Conservation (phyloP, 2,888 invertebrate genomes). For the Griposia aprilina region DNA sequence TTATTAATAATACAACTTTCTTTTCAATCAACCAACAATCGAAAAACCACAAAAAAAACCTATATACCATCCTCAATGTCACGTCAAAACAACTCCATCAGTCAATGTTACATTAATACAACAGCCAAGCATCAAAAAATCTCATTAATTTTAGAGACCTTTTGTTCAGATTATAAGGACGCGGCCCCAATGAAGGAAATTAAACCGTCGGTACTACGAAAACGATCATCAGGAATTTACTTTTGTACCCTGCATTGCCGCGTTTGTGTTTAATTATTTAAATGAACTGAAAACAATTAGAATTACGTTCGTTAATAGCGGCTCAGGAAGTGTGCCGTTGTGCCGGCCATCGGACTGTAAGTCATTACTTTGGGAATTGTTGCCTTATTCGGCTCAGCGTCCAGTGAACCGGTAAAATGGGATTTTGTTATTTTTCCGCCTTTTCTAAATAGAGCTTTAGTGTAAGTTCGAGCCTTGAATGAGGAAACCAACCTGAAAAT, state of each 20-base stretch:
- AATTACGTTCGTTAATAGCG: slow-evolving; percentile 47
- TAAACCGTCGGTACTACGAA: slow-evolving; percentile 61
- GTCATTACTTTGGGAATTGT: slow-evolving; percentile 55
- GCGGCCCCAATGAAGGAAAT: slow-evolving; percentile 67
- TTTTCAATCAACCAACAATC: slow-evolving; percentile 9
- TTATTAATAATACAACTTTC: slow-evolving; percentile 8
- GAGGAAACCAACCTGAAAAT: slow-evolving; percentile 1
- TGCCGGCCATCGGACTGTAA: slow-evolving; percentile 34
- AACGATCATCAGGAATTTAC: slow-evolving; percentile 55
- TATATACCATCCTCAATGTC: slow-evolving; percentile 28
- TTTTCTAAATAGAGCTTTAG: slow-evolving; percentile 16
- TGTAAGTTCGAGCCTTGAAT: not conserved
- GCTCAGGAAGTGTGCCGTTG: slow-evolving; percentile 36
- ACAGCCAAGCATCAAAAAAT: slow-evolving; percentile 72
- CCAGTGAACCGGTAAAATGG: slow-evolving; percentile 23
- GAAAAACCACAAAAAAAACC: slow-evolving; percentile 19
- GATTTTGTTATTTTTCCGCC: slow-evolving; percentile 23
- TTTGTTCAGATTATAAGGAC: slow-evolving; percentile 62
- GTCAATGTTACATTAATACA: slow-evolving; percentile 61
- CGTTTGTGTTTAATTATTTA: slow-evolving; percentile 64
- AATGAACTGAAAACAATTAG: slow-evolving; percentile 63
- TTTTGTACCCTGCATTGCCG: slow-evolving; percentile 41
- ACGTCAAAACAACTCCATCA: slow-evolving; percentile 36
- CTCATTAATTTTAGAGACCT: slow-evolving; percentile 71
- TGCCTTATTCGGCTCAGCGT: slow-evolving; percentile 37